Conservation (phyloP, 1,140 invertebrate species). For the Pseudomyrmex pallidus region DNA sequence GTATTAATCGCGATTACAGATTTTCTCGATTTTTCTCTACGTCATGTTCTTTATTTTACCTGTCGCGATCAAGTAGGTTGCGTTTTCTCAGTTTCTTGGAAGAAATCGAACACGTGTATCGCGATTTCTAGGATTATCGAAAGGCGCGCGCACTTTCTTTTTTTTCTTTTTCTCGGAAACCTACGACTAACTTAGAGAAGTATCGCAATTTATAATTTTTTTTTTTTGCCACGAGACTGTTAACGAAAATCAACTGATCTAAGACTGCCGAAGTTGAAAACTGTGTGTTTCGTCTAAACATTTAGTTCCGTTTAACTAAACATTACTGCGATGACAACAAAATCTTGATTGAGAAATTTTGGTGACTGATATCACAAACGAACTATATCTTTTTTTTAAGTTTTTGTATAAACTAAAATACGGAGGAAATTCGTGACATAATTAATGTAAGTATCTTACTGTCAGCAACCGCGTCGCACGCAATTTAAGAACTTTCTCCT, state of each 20-base stretch:
- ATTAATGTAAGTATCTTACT: slow-evolving; percentile 72
- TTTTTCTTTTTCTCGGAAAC: background rate
- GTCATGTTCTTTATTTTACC: background rate
- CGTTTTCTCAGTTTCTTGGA: slow-evolving; percentile 41
- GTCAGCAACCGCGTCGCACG: slow-evolving; percentile 65
- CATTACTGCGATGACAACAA: too few relatives aligned
- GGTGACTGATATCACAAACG: too few relatives aligned
- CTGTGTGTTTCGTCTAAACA: too few relatives aligned
- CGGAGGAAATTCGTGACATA: slow-evolving; percentile 71
- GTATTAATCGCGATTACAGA: background rate
- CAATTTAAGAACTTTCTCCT: slow-evolving; percentile 72
- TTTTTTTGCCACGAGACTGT: background rate
- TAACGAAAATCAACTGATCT: too few relatives aligned
- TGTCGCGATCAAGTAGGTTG: slow-evolving; percentile 13
- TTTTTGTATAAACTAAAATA: slow-evolving; percentile 2
- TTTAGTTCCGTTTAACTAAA: too few relatives aligned
- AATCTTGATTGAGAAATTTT: too few relatives aligned
- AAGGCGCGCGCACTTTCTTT: slow-evolving; percentile 39
- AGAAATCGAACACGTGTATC: slow-evolving; percentile 46
- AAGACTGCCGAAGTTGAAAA: too few relatives aligned
- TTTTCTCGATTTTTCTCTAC: background rate
- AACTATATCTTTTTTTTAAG: background rate
- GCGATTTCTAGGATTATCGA: slow-evolving; percentile 67
- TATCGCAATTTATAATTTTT: slow-evolving; percentile 24
- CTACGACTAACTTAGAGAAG: background rate